Percentiles rank a stretch among this genome's conserved stretches.
These are phyloP conservation scores for Drosophila bipectinata DNA, from an alignment of 1,140 invertebrate genomes.

Conservation along the genomic window DNA sequence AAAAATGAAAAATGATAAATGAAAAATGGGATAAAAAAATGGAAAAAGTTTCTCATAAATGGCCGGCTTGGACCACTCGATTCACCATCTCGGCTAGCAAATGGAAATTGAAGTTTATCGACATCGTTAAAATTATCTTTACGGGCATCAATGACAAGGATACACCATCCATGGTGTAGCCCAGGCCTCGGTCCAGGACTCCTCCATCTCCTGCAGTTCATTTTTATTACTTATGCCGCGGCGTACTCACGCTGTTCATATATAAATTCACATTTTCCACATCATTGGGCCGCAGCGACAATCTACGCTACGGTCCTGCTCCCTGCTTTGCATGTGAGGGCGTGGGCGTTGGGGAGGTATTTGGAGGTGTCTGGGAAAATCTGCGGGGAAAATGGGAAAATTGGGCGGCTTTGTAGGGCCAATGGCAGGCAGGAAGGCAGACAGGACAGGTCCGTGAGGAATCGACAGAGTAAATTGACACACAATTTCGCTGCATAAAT, in stretches of 20 bases:
- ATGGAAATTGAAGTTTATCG: conserved; percentile 82
- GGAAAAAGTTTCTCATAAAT: conserved; percentile 61
- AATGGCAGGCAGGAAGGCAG: conserved; percentile 1
- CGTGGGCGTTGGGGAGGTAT: conserved; percentile 8
- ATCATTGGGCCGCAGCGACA: conserved; percentile 63
- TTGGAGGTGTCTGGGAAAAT: conserved; percentile 7
- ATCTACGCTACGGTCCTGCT: conserved; percentile 28
- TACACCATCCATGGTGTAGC: conserved; percentile 4
- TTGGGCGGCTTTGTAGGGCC: neutral
- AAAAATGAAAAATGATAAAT: conserved; percentile 12
- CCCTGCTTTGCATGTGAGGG: conserved; percentile 63
- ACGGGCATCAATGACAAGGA: conserved; percentile 62
- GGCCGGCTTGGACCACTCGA: conserved; percentile 17
- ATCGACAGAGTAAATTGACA: conserved; percentile 66
- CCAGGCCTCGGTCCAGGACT: conserved; percentile 22
- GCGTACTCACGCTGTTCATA: conserved; percentile 47
- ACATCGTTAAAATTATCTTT: conserved; percentile 82
- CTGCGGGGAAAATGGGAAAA: conserved; percentile 7
- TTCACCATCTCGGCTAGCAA: conserved; percentile 36
- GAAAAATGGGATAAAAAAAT: conserved; percentile 43
- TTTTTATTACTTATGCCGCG: conserved; percentile 71
- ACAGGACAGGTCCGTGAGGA: conserved; percentile 28
- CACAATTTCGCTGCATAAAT: conserved; percentile 69
- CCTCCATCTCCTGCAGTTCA: conserved; percentile 1
- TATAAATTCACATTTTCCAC: conserved; percentile 82